These are phyloP conservation scores for Crocuta crocuta DNA, from an alignment of 2,113 vertebrate species.

Conservation along the genomic window DNA sequence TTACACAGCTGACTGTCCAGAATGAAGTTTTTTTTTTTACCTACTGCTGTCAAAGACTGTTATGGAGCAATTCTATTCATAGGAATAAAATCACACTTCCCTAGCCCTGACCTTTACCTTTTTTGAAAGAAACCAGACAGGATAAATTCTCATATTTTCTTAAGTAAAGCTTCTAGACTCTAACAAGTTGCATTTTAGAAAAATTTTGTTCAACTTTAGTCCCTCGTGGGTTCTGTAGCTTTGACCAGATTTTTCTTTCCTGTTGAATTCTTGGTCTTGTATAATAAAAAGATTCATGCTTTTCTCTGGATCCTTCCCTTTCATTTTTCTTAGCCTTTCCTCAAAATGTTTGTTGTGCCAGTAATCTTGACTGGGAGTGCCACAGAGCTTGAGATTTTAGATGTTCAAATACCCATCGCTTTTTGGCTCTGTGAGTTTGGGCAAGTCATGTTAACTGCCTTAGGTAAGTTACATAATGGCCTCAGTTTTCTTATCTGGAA, in stretches of 20 bases:
- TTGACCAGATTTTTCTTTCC: neutral
- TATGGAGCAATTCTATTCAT: neutral
- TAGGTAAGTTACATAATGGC: neutral
- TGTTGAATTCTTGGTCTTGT: neutral
- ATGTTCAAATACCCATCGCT: neutral
- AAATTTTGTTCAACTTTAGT: neutral
- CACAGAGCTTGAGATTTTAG: neutral
- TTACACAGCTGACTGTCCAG: neutral
- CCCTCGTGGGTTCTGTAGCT: neutral
- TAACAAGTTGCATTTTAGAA: neutral
- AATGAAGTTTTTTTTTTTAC: neutral
- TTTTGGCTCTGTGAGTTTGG: neutral
- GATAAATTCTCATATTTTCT: neutral
- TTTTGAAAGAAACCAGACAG: neutral
- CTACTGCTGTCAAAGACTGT: neutral
- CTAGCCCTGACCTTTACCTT: neutral
- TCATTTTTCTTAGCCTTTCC: neutral
- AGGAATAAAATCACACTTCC: neutral
- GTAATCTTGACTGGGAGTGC: neutral
- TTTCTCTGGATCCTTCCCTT: neutral
- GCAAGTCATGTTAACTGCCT: neutral
- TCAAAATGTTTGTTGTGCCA: neutral
- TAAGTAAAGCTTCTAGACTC: neutral
- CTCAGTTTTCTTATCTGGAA: neutral
- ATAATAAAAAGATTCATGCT: neutral